These are phyloP conservation scores for Akabosia matsudoensis DNA, from an alignment of 1,140 invertebrate genomes.

Conservation along the genomic window DNA sequence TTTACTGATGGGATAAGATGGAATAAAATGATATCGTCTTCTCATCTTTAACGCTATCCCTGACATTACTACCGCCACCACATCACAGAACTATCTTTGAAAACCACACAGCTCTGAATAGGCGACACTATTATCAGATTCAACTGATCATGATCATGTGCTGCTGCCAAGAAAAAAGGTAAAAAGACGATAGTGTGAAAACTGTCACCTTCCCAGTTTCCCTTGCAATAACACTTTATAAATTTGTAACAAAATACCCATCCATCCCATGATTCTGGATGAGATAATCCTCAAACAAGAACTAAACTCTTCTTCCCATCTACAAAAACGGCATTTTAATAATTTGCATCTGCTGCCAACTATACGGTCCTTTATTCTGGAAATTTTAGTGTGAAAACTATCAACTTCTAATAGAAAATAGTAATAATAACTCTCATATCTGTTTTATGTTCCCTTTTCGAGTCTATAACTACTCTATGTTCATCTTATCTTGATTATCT, in stretches of 20 bases:
- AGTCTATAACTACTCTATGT: background rate
- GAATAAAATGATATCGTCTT: background rate
- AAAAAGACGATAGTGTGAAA: conserved; percentile 6
- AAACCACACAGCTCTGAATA: background rate
- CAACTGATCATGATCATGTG: background rate
- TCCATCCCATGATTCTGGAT: background rate
- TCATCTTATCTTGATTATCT: conserved; percentile 19
- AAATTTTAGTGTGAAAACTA: too few species aligned
- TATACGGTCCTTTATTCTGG: background rate
- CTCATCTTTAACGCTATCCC: background rate
- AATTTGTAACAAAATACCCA: background rate
- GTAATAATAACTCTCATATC: background rate
- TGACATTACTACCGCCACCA: background rate
- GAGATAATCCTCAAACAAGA: background rate
- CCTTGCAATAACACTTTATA: background rate
- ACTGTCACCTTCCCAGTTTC: conserved; percentile 13
- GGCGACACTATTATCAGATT: background rate
- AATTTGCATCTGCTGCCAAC: conserved; percentile 1
- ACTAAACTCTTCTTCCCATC: background rate
- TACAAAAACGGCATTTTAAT: background rate
- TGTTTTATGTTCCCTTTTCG: background rate
- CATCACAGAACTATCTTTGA: background rate
- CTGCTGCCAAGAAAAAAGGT: background rate
- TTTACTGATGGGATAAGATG: background rate
- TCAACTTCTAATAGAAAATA: too few species aligned